Conservation (phyloP, 2,113 vertebrate species). For the Phoenicopterus ruber region DNA sequence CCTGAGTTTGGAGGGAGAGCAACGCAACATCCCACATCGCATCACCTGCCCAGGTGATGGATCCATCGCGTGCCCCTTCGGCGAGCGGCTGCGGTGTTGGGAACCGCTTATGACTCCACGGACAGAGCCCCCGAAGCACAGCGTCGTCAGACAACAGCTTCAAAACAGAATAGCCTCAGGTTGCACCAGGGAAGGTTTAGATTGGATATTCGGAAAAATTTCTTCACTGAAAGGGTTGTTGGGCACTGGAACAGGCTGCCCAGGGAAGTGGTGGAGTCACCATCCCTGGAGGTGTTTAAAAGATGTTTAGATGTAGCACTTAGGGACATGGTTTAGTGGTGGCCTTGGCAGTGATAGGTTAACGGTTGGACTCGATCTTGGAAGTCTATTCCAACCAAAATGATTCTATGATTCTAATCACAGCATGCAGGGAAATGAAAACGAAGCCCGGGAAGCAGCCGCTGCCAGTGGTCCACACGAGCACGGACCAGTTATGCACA, state of each 20-base stretch:
- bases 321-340: no score
- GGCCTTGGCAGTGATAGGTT: no score
- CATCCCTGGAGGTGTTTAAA: no score
- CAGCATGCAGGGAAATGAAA: not conserved
- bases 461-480: rapidly evolving
- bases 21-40: rapidly evolving
- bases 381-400: no score
- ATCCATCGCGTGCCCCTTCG: rapidly evolving
- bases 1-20: not conserved
- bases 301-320: no score
- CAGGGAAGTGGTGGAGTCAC: no score
- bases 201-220: no score
- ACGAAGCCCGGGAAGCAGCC: not conserved
- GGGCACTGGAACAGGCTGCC: no score
- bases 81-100: rapidly evolving
- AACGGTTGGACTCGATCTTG: no score
- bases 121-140: not conserved
- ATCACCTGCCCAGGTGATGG: rapidly evolving
- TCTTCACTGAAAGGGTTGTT: no score
- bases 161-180: not conserved
- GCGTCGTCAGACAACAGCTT: not conserved
- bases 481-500: rapidly evolving
- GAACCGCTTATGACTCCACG: not conserved
- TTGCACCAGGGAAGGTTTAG: no score
- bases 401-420: not conserved